phyloP scores from a whole-genome alignment of 1,140 invertebrate species.

The Drosophila tropicalis region DNA sequence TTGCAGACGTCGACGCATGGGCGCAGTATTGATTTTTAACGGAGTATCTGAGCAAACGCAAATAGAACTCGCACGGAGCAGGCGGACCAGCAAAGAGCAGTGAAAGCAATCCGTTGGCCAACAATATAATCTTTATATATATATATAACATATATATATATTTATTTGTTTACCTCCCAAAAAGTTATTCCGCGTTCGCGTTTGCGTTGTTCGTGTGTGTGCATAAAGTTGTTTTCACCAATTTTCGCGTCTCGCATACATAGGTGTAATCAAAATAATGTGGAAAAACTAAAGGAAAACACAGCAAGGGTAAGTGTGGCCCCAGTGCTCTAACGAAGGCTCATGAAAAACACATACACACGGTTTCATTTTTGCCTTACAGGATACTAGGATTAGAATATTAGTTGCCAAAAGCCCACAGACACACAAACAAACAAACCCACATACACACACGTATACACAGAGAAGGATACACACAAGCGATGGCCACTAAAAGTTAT shows the following conservation, averaged over 20 bases:
- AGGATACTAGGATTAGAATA: slow-evolving; percentile 5
- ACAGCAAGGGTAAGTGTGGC: not conserved
- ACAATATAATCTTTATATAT: slow-evolving; percentile 10
- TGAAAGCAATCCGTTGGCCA: slow-evolving; percentile 20
- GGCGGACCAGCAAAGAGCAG: slow-evolving; percentile 40
- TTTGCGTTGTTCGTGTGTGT: slow-evolving; percentile 15
- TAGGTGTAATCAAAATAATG: slow-evolving; percentile 2
- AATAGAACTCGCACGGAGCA: slow-evolving; percentile 67
- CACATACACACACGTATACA: not conserved
- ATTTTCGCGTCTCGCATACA: not conserved
- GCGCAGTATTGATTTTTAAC: slow-evolving; percentile 82
- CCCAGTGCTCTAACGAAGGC: not conserved
- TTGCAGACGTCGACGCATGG: slow-evolving; percentile 74
- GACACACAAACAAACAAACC: not conserved
- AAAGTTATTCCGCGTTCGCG: slow-evolving; percentile 12
- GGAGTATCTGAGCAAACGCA: slow-evolving; percentile 75
- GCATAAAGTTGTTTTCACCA: slow-evolving; percentile 8
- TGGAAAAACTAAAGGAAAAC: slow-evolving; percentile 9
- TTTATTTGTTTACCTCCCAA: not conserved
- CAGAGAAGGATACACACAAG: slow-evolving; percentile 37
- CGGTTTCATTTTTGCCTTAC: not conserved
- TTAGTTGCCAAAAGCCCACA: slow-evolving; percentile 2
- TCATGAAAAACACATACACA: not conserved
- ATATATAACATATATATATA: slow-evolving; percentile 8
- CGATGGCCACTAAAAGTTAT: slow-evolving; percentile 75